Evolutionary conservation across 2,113 vertebrate genomes (phyloP).

Genomic region (Thymallus thymallus): DNA sequence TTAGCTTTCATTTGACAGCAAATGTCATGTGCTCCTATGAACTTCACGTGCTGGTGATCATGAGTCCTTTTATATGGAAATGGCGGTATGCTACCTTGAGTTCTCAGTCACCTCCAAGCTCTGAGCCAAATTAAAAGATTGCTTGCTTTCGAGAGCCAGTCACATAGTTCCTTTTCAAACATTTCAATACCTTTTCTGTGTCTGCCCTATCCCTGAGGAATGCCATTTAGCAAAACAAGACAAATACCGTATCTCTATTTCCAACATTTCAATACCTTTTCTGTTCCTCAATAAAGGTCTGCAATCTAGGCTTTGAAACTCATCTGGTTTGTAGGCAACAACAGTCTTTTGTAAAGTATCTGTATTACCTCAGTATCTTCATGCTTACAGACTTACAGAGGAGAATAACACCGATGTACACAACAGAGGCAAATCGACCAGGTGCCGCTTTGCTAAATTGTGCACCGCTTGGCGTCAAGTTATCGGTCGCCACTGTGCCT

Average conservation of each 20-base stretch:
- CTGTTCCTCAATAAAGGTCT: conserved; percentile 9
- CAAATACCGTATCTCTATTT: conserved; percentile 4
- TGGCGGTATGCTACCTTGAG: neutral
- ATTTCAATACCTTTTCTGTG: neutral
- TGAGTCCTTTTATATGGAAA: no score
- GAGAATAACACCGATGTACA: neutral
- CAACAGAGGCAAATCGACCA: conserved; percentile 2
- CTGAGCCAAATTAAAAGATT: neutral
- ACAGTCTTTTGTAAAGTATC: neutral
- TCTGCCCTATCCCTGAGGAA: conserved; percentile 12
- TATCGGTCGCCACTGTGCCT: conserved; percentile 11
- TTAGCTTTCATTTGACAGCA: no score
- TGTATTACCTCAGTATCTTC: conserved; percentile 3
- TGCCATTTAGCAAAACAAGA: conserved; percentile 32
- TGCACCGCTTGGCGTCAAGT: conserved; percentile 24
- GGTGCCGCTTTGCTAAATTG: conserved; percentile 15
- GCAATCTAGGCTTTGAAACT: conserved; percentile 5
- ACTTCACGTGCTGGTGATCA: no score
- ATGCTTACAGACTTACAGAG: neutral
- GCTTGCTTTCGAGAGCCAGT: neutral
- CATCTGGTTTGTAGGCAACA: conserved; percentile 2
- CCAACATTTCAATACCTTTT: conserved; percentile 1
- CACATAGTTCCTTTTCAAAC: neutral
- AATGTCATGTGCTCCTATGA: no score
- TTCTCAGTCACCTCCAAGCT: neutral